phyloP scores from a whole-genome alignment of 2,797 vertebrate species.

The Gadopsis marmoratus region DNA sequence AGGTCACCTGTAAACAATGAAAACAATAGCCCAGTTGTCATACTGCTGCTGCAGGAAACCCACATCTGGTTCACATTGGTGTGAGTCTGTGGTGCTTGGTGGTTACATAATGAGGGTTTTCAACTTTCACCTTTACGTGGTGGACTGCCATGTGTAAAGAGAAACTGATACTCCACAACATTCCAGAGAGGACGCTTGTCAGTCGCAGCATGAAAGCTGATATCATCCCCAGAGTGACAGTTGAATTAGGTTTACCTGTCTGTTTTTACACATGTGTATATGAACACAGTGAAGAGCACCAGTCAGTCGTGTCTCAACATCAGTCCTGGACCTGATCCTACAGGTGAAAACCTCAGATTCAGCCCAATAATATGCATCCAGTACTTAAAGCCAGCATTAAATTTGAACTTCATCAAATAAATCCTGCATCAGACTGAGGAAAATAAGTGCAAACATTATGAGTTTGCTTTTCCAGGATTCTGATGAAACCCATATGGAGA shows the following conservation, averaged over 20 bases:
- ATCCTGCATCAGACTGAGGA: conserved; percentile 44
- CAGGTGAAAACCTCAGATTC: conserved; percentile 34
- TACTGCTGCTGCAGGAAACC: conserved; percentile 50
- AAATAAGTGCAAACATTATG: conserved; percentile 54
- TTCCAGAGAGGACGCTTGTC: conserved; percentile 59
- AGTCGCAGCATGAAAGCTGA: conserved; percentile 35
- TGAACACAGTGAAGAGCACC: conserved; percentile 12
- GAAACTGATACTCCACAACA: conserved; percentile 43
- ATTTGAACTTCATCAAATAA: conserved; percentile 63
- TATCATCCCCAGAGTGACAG: conserved; percentile 13
- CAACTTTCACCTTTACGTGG: conserved; percentile 69
- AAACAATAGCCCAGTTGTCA: conserved; percentile 79
- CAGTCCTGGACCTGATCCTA: conserved; percentile 24
- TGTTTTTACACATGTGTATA: conserved; percentile 1
- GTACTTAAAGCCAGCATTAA: conserved; percentile 34
- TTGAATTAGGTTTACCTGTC: conserved; percentile 43
- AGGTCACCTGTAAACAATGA: conserved; percentile 75
- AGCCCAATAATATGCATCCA: not conserved
- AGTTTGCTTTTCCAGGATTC: conserved; percentile 62
- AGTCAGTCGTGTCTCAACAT: conserved; percentile 28
- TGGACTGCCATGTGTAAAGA: conserved; percentile 58
- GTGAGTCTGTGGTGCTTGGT: conserved; percentile 52
- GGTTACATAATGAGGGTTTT: conserved; percentile 70
- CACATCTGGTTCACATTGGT: conserved; percentile 82
- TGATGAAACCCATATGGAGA: conserved; percentile 70